Conservation (phyloP, 2,113 vertebrate genomes). For the Strix aluco region DNA sequence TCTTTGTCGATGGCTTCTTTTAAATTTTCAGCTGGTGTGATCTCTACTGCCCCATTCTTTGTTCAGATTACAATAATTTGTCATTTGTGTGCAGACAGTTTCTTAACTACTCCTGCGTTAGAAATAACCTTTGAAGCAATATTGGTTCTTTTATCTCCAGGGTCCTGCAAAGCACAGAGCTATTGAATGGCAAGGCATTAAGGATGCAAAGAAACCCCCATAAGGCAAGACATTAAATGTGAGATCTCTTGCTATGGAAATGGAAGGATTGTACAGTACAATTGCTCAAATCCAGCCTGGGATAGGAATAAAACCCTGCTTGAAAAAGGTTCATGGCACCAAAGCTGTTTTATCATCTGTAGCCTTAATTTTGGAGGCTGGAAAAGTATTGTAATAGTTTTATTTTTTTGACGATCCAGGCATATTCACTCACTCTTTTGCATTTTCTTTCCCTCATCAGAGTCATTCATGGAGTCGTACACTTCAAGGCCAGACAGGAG, state of each 20-base stretch:
- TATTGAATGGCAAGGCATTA: constrained; percentile 67
- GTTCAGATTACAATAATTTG: constrained; percentile 73
- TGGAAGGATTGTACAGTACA: constrained; percentile 28
- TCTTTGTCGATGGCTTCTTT: constrained; percentile 22
- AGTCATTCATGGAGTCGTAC: not conserved
- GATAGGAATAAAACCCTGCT: constrained; percentile 49
- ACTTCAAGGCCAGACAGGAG: not conserved
- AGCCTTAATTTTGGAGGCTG: constrained; percentile 21
- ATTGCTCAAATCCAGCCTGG: constrained; percentile 38
- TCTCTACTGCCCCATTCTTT: constrained; percentile 55
- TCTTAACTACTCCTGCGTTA: constrained; percentile 68
- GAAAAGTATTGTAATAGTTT: not conserved
- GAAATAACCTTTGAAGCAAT: constrained; percentile 68
- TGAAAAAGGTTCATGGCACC: not conserved
- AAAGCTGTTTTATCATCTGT: not conserved
- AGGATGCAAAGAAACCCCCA: constrained; percentile 63
- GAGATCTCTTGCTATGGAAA: constrained; percentile 57
- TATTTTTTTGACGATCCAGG: not conserved
- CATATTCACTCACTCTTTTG: not conserved
- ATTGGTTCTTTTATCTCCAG: constrained; percentile 63
- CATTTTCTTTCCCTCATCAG: not conserved
- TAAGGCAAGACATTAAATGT: constrained; percentile 64
- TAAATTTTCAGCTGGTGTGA: constrained; percentile 30
- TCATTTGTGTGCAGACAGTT: constrained; percentile 63
- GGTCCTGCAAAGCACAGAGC: constrained; percentile 64